These are phyloP conservation scores for Holotrichia oblita DNA, from an alignment of 1,140 invertebrate genomes.

Conservation along the genomic window DNA sequence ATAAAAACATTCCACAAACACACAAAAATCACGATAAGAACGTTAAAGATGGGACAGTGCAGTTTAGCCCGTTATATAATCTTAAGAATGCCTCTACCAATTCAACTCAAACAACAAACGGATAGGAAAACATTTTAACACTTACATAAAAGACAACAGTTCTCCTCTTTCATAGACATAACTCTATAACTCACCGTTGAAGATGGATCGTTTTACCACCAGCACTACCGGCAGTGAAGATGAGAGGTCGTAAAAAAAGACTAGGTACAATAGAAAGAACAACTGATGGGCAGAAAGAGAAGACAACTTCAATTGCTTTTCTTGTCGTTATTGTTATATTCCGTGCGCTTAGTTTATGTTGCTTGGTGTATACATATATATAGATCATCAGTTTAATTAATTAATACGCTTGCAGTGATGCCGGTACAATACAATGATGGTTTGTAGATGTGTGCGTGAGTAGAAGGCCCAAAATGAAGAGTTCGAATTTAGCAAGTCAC, in stretches of 20 bases:
- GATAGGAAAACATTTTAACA: not conserved
- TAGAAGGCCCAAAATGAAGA: not conserved
- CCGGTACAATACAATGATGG: too few species aligned
- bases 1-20: not conserved
- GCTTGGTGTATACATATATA: not conserved
- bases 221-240: not conserved
- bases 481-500: not conserved
- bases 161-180: not conserved
- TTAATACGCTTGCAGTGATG: not conserved
- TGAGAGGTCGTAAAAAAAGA: not conserved
- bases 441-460: not conserved
- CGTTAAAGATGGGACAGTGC: not conserved
- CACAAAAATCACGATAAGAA: not conserved
- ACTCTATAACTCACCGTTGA: not conserved
- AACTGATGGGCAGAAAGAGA: not conserved
- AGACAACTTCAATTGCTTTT: not conserved
- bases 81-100: not conserved
- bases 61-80: not conserved
- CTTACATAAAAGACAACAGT: slow-evolving; percentile 16
- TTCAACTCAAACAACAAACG: not conserved
- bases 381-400: slow-evolving; percentile 15
- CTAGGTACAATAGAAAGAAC: not conserved
- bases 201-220: slow-evolving; percentile 1
- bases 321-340: not conserved
- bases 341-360: not conserved